Evolutionary conservation across 2,797 vertebrate species (phyloP).

Genomic region (Pogoniulus pusillus): DNA sequence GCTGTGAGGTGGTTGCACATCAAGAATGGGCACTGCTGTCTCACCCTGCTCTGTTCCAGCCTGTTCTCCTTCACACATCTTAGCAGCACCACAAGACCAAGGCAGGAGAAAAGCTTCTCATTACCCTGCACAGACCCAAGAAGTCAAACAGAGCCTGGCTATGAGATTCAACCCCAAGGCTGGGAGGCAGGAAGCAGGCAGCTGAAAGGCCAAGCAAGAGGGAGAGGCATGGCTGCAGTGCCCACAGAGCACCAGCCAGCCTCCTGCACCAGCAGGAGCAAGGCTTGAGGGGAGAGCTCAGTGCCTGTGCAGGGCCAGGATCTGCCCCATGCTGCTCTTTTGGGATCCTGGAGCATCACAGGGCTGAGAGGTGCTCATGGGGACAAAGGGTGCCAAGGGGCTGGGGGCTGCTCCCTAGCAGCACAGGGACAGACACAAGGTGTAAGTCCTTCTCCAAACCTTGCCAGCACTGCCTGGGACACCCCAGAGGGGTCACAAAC

Average conservation of each 20-base stretch:
- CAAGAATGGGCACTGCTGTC: not conserved
- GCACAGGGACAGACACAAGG: not conserved
- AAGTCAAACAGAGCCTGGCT: not conserved
- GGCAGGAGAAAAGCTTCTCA: not conserved
- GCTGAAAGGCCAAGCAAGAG: not conserved
- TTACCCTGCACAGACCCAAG: not conserved
- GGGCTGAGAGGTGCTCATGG: not conserved
- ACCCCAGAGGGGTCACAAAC: not conserved
- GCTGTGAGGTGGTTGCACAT: not conserved
- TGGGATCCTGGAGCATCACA: not conserved
- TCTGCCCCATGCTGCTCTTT: rapidly evolving
- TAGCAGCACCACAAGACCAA: not conserved
- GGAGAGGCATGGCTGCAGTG: not conserved
- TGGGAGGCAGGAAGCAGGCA: not conserved
- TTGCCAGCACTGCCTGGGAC: not conserved
- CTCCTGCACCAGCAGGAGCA: not conserved
- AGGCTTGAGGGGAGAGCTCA: not conserved
- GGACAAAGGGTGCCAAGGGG: not conserved
- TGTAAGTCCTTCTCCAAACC: not conserved
- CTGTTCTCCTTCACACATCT: not conserved
- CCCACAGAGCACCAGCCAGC: not conserved
- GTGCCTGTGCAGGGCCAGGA: not conserved
- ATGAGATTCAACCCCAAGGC: not conserved
- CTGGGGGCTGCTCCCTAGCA: not conserved
- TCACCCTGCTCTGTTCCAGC: not conserved